Evolutionary conservation across 2,888 invertebrate species (phyloP).

Genomic region (Odontocerum albicorne): DNA sequence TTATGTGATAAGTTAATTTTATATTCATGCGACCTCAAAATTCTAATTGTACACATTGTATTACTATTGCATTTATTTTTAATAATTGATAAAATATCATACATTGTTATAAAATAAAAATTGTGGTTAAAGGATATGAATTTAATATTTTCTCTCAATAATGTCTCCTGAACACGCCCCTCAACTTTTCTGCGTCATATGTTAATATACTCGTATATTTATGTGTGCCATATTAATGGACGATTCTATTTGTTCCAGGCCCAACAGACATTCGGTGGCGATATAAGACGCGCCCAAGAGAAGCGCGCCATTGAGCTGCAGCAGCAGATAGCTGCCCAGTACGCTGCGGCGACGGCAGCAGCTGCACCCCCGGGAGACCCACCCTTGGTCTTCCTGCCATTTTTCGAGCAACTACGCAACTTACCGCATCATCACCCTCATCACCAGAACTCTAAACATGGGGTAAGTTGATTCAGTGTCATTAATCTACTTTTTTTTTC

Average conservation of each 20-base stretch:
- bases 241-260: conserved; percentile 22
- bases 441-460: conserved; percentile 41
- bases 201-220: neutral
- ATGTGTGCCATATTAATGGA: neutral
- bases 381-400: conserved; percentile 66
- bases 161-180: no score
- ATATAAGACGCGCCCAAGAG: conserved; percentile 31
- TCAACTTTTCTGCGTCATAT: neutral
- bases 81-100: no score
- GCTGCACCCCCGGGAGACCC: conserved; percentile 64
- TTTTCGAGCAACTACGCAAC: conserved; percentile 56
- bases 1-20: no score
- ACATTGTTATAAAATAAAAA: no score
- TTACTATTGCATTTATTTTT: no score
- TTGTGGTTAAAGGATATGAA: no score
- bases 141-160: no score
- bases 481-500: neutral
- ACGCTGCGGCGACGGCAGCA: conserved; percentile 47
- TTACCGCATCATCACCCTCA: conserved; percentile 35
- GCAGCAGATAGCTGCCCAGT: conserved; percentile 43
- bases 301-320: conserved; percentile 36
- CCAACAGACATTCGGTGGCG: conserved; percentile 23
- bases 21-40: no score
- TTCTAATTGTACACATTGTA: no score
- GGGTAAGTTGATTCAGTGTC: conserved; percentile 14